These are phyloP conservation scores for Acrobasis consociella DNA, from an alignment of 2,888 invertebrate species.

Conservation along the genomic window DNA sequence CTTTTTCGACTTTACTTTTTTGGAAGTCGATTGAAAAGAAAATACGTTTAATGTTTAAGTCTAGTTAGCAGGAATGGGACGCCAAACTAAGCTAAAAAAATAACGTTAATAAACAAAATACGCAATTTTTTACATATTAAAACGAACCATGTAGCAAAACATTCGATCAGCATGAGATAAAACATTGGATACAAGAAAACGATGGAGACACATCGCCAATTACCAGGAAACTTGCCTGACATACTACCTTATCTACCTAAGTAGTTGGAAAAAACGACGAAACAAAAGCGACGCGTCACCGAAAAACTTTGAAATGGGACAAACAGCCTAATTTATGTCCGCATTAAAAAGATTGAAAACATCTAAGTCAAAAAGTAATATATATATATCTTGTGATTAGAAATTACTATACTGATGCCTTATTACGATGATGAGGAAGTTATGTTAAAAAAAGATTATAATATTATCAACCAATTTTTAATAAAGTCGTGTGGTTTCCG, in stretches of 20 bases:
- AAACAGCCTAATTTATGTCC: conserved; percentile 15
- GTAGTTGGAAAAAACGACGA: conserved; percentile 11
- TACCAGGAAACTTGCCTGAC: conserved; percentile 11
- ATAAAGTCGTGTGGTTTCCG: too few relatives aligned
- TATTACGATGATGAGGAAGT: too few relatives aligned
- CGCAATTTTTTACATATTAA: too few relatives aligned
- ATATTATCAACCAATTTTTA: too few relatives aligned
- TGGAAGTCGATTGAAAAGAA: too few relatives aligned
- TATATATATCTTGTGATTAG: not conserved
- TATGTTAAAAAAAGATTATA: too few relatives aligned
- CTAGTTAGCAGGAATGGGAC: too few relatives aligned
- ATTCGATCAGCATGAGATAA: not conserved
- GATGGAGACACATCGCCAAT: conserved; percentile 4
- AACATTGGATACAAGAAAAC: not conserved
- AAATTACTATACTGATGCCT: not conserved
- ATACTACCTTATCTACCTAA: conserved; percentile 20
- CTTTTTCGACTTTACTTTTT: too few relatives aligned
- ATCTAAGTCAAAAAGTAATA: not conserved
- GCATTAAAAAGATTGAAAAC: conserved; percentile 7
- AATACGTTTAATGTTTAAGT: too few relatives aligned
- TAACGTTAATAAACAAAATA: too few relatives aligned
- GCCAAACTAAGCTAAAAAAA: too few relatives aligned
- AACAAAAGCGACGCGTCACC: conserved; percentile 14
- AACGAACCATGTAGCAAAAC: not conserved
- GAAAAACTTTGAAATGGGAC: conserved; percentile 6